Evolutionary conservation across 2,797 vertebrate species (phyloP).

Genomic region (Crypturellus tataupa): DNA sequence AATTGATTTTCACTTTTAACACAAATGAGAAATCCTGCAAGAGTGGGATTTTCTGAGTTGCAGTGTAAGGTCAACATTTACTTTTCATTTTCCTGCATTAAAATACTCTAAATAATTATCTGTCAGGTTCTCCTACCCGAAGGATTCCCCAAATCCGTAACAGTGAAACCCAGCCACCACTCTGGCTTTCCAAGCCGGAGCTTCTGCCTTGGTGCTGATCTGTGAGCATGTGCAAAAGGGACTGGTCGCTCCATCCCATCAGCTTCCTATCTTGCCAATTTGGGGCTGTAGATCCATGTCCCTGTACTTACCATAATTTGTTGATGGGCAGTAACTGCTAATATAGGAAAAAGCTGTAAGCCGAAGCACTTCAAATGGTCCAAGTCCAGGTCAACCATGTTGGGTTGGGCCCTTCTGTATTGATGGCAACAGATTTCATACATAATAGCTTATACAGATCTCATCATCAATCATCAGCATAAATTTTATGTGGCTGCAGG

Average conservation of each 20-base stretch:
- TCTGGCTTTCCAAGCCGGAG: not conserved
- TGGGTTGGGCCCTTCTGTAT: not conserved
- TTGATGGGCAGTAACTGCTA: not conserved
- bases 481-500: not conserved
- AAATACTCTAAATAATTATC: not conserved
- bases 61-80: not conserved
- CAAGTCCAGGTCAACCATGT: not conserved
- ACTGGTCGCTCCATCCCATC: not conserved
- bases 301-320: not conserved
- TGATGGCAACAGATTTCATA: not conserved
- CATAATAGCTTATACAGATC: not conserved
- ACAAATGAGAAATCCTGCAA: too few relatives aligned
- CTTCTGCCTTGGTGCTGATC: not conserved
- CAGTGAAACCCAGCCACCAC: not conserved
- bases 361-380: rapidly evolving
- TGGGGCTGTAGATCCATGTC: not conserved
- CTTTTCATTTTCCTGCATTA: not conserved
- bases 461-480: not conserved
- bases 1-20: not conserved
- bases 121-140: not conserved
- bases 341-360: not conserved
- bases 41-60: not conserved
- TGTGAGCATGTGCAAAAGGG: not conserved
- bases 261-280: not conserved
- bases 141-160: not conserved